Evolutionary conservation across 2,888 invertebrate species (phyloP).

Genomic region (Pomacea canaliculata): DNA sequence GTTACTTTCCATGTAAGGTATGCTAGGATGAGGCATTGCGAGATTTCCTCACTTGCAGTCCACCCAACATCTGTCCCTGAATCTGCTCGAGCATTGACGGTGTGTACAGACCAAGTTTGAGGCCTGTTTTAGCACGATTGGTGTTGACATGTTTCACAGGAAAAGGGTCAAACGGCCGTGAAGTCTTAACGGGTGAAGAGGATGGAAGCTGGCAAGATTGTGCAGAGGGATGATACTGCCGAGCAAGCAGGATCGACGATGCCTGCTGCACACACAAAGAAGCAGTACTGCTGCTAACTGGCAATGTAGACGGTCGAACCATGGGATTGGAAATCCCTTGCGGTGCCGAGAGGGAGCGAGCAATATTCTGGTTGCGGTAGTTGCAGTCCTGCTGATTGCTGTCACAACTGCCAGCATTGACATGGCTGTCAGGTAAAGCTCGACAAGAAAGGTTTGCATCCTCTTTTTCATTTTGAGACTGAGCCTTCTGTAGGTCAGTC

Average conservation of each 20-base stretch:
- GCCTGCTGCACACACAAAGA: neutral
- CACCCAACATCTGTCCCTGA: conserved; percentile 32
- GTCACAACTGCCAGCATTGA: neutral
- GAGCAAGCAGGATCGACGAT: neutral
- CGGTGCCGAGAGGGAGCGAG: conserved; percentile 9
- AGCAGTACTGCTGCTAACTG: neutral
- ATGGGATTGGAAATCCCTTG: conserved; percentile 4
- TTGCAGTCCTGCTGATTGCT: neutral
- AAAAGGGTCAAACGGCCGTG: conserved; percentile 64
- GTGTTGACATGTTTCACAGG: conserved; percentile 63
- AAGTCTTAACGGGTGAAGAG: conserved; percentile 11
- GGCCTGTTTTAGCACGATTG: conserved; percentile 62
- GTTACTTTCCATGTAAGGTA: too few relatives aligned
- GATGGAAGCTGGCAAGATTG: neutral
- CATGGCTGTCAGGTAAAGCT: neutral
- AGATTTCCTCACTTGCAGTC: conserved; percentile 22
- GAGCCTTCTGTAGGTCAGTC: too few relatives aligned
- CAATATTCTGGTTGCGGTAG: neutral
- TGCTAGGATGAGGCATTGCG: conserved; percentile 30
- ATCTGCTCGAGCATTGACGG: conserved; percentile 52
- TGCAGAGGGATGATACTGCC: neutral
- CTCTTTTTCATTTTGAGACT: too few relatives aligned
- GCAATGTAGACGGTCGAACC: neutral
- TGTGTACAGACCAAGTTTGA: conserved; percentile 66
- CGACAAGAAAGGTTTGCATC: neutral